These are phyloP conservation scores for Cyprinodon diabolis DNA, from an alignment of 2,797 vertebrate genomes.

Conservation along the genomic window DNA sequence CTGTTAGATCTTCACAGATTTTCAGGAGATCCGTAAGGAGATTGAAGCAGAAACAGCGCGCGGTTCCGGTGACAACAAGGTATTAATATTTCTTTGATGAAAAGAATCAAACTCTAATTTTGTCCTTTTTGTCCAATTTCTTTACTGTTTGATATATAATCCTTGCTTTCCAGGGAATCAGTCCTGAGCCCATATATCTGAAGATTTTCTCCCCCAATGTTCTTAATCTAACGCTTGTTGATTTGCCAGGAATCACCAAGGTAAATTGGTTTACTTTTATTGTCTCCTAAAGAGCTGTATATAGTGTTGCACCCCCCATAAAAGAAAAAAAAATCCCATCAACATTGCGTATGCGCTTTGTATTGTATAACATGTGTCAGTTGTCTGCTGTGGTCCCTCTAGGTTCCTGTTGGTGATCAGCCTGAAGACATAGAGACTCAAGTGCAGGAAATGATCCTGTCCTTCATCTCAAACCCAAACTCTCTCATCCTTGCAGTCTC, in stretches of 20 bases:
- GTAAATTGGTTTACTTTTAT: constrained; percentile 54
- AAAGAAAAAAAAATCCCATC: constrained; percentile 12
- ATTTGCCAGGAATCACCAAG: constrained; percentile 88
- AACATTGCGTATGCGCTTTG: constrained; percentile 14
- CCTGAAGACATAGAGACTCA: constrained; percentile 89
- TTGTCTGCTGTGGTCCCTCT: constrained; percentile 32
- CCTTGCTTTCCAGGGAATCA: constrained; percentile 77
- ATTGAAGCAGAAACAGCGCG: constrained; percentile 84
- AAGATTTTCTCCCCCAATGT: constrained; percentile 86
- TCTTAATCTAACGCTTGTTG: constrained; percentile 86
- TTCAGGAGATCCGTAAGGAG: constrained; percentile 80
- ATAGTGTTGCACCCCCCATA: no score
- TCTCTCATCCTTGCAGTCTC: constrained; percentile 89
- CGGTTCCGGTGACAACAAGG: constrained; percentile 82
- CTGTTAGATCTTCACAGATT: constrained; percentile 81
- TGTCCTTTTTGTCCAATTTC: constrained; percentile 11
- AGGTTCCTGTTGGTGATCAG: constrained; percentile 94
- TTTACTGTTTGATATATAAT: background rate
- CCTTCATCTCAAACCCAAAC: constrained; percentile 89
- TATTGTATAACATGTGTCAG: constrained; percentile 1
- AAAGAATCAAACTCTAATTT: background rate
- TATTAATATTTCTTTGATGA: constrained; percentile 40
- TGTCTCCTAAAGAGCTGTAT: background rate
- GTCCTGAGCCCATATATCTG: constrained; percentile 82
- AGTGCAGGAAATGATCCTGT: constrained; percentile 90